A percentile compares a stretch with the other conserved stretches of the same genome.
These are phyloP conservation scores for Drosophila jambulina DNA, from an alignment of 1,140 invertebrate genomes.

Conservation along the genomic window DNA sequence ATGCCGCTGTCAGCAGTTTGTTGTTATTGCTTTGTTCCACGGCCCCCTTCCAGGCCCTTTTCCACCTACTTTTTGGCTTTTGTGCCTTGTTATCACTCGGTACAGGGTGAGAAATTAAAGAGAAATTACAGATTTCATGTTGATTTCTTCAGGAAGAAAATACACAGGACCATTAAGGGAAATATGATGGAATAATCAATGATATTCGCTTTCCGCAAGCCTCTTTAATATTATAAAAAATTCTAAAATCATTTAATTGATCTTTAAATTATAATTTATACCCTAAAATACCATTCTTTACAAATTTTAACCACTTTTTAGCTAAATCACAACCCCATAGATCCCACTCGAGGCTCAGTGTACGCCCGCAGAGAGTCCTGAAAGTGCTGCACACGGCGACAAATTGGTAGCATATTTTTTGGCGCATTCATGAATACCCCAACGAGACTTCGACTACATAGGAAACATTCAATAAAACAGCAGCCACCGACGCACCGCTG, in stretches of 20 bases:
- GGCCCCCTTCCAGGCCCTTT: conserved; percentile 14
- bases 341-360: background rate
- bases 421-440: conserved; percentile 75
- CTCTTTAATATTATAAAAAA: background rate
- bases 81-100: conserved; percentile 44
- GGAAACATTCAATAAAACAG: conserved; percentile 81
- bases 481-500: conserved; percentile 55
- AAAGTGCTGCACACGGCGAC: conserved; percentile 69
- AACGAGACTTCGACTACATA: conserved; percentile 59
- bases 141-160: background rate
- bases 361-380: background rate
- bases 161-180: no score
- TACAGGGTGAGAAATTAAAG: background rate
- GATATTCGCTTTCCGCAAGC: background rate
- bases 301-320: background rate
- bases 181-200: background rate
- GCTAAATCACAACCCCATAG: background rate
- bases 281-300: rapidly evolving
- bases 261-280: background rate
- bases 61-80: conserved; percentile 1
- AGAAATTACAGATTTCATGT: background rate
- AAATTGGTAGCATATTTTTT: conserved; percentile 84
- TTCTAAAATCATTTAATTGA: rapidly evolving
- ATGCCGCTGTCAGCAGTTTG: conserved; percentile 81
- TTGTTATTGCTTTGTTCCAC: conserved; percentile 77